phyloP scores from a whole-genome alignment of 2,797 vertebrate genomes.

The Limosa lapponica region DNA sequence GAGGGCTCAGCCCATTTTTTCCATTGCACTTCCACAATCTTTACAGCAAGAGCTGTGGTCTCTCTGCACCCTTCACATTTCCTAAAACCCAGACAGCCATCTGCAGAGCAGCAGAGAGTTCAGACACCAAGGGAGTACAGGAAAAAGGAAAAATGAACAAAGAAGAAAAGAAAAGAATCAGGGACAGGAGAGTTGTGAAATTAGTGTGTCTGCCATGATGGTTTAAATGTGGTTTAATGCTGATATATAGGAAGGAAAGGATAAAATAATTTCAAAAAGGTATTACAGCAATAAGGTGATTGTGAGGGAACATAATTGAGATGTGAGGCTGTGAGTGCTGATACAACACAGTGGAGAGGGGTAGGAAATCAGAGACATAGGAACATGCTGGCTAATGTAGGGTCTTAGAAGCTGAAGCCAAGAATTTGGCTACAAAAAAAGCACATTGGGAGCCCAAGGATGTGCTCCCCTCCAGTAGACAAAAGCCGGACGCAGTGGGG shows the following conservation, averaged over 20 bases:
- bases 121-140: neutral
- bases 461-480: neutral
- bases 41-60: neutral
- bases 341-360: neutral
- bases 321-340: neutral
- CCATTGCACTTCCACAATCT: neutral
- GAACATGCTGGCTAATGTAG: neutral
- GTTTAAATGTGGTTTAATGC: neutral
- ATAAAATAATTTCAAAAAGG: neutral
- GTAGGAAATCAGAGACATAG: neutral
- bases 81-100: neutral
- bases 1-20: neutral
- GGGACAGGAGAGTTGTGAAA: neutral
- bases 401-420: conserved; percentile 7
- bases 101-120: neutral
- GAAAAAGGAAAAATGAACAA: neutral
- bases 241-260: neutral
- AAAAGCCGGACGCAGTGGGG: neutral
- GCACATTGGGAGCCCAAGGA: neutral
- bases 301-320: neutral
- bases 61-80: neutral
- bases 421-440: neutral
- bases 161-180: neutral
- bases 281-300: neutral
- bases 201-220: neutral